phyloP scores from a whole-genome alignment of 2,113 vertebrate genomes.

The Gavia stellata region DNA sequence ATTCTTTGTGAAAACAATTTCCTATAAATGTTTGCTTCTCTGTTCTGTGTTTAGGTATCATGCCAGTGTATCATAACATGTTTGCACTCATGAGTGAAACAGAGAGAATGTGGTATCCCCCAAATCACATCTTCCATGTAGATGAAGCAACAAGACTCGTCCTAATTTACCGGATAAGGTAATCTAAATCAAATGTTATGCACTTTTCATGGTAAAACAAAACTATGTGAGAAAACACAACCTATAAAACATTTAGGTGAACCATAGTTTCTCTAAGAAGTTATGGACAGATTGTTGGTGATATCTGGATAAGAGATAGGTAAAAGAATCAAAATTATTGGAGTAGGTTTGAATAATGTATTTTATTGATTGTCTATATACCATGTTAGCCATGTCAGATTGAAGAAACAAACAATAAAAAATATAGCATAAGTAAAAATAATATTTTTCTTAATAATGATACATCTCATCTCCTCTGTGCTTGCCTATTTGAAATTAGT shows the following conservation, averaged over 20 bases:
- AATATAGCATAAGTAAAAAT: background rate
- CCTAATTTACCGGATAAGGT: conserved; percentile 85
- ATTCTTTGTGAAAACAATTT: background rate
- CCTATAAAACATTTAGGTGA: background rate
- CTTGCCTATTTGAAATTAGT: background rate
- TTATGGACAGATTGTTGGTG: background rate
- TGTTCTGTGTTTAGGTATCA: conserved; percentile 78
- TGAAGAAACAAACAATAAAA: background rate
- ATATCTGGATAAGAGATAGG: background rate
- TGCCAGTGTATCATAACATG: conserved; percentile 85
- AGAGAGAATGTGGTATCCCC: conserved; percentile 88
- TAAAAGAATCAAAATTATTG: background rate
- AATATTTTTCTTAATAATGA: background rate
- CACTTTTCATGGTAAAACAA: background rate
- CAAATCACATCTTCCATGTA: conserved; percentile 89
- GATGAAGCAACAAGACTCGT: conserved; percentile 75
- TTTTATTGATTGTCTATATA: background rate
- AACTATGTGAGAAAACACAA: background rate
- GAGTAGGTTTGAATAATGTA: background rate
- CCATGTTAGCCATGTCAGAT: background rate
- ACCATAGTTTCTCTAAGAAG: background rate
- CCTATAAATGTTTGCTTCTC: background rate
- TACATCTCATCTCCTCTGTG: background rate
- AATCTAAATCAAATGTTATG: background rate
- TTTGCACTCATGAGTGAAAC: conserved; percentile 89